Evolutionary conservation across 1,140 invertebrate genomes (phyloP).

Genomic region (Myzus persicae): DNA sequence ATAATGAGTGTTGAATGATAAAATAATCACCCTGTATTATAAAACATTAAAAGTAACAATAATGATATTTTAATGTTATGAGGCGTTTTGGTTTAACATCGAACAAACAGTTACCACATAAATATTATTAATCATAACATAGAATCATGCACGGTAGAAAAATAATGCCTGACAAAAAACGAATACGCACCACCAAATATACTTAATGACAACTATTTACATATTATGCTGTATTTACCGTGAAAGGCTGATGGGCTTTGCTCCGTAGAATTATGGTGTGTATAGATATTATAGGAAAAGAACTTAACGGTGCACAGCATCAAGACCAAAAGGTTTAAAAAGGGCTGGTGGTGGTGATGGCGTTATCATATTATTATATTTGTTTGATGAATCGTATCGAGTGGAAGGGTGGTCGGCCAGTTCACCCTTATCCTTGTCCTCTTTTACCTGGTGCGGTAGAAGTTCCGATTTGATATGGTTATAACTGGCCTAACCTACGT

Average conservation of each 20-base stretch:
- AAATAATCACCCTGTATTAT: too few species aligned
- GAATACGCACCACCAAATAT: too few species aligned
- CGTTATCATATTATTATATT: not conserved
- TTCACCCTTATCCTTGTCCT: not conserved
- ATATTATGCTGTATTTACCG: too few species aligned
- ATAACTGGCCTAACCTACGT: not conserved
- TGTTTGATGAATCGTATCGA: not conserved
- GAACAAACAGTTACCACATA: not conserved
- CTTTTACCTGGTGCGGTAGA: not conserved
- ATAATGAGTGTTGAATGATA: too few species aligned
- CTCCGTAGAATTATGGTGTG: too few species aligned
- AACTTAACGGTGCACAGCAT: too few species aligned
- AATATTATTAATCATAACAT: not conserved
- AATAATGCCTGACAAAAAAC: too few species aligned
- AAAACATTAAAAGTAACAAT: too few species aligned
- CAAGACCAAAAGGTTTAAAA: not conserved
- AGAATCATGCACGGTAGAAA: not conserved
- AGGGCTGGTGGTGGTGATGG: not conserved
- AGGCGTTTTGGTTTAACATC: not conserved
- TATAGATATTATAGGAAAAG: too few species aligned
- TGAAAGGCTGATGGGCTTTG: too few species aligned
- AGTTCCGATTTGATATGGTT: not conserved
- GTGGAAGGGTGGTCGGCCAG: not conserved
- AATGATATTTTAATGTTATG: not conserved
- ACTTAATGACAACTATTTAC: too few species aligned